These are phyloP conservation scores for Todiramphus saurophagus DNA, from an alignment of 2,113 vertebrate genomes.

Conservation along the genomic window DNA sequence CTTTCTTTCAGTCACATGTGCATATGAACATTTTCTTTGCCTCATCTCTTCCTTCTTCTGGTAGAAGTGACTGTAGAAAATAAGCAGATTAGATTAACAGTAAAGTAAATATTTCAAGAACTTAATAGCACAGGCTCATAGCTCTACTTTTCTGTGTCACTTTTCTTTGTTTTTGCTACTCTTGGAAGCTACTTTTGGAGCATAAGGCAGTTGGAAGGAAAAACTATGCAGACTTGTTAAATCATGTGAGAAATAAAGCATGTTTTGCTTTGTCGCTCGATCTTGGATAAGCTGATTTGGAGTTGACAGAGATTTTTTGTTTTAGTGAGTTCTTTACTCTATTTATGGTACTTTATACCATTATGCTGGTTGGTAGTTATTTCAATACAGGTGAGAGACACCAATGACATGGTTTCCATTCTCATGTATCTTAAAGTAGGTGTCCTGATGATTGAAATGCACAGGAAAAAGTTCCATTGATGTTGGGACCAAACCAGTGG, in stretches of 20 bases:
- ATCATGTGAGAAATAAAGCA: not conserved
- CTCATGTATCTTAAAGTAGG: not conserved
- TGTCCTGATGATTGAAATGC: not conserved
- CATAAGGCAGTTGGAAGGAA: not conserved
- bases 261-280: not conserved
- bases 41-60: not conserved
- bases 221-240: not conserved
- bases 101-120: not conserved
- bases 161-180: not conserved
- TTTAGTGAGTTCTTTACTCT: not conserved
- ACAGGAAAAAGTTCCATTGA: not conserved
- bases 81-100: not conserved
- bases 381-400: not conserved
- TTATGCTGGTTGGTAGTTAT: not conserved
- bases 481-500: not conserved
- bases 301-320: not conserved
- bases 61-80: not conserved
- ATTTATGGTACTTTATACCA: not conserved
- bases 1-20: not conserved
- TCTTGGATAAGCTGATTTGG: not conserved
- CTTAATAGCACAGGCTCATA: not conserved
- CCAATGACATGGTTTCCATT: rapidly evolving
- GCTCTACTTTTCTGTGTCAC: not conserved
- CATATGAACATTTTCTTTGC: not conserved
- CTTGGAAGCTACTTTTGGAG: not conserved